phyloP scores from a whole-genome alignment of 2,888 invertebrate species.

The Dolichopus griseipennis region DNA sequence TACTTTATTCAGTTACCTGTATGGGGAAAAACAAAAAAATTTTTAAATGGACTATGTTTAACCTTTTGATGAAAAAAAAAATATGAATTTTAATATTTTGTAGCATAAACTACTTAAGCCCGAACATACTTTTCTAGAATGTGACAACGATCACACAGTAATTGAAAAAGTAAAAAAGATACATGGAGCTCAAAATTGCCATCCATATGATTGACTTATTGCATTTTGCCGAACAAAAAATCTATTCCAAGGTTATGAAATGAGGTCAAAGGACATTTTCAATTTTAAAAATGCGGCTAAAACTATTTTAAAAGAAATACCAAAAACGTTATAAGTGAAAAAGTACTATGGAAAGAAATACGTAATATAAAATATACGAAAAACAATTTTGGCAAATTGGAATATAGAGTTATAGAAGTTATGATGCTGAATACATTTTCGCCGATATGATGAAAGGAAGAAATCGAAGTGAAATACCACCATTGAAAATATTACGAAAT shows the following conservation, averaged over 20 bases:
- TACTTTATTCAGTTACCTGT: conserved; percentile 17
- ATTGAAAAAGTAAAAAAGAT: conserved; percentile 7
- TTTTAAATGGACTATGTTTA: conserved; percentile 19
- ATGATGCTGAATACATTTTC: neutral
- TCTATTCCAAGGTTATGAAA: neutral
- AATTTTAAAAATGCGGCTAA: too few relatives aligned
- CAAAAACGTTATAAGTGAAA: too few relatives aligned
- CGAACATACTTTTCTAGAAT: neutral
- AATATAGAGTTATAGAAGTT: neutral
- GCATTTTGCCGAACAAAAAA: neutral
- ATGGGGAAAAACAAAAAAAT: conserved; percentile 21
- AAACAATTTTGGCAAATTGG: neutral
- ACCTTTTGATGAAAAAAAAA: neutral
- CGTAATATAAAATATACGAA: neutral
- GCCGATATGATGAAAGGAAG: neutral
- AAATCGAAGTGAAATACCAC: neutral
- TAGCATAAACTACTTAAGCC: neutral
- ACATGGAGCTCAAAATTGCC: neutral
- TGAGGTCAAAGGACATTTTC: neutral
- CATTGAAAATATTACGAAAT: too few relatives aligned
- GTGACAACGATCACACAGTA: conserved; percentile 1
- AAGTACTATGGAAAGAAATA: conserved; percentile 1
- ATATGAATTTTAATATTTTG: neutral
- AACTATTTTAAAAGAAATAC: too few relatives aligned
- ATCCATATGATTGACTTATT: neutral